Percentiles rank a stretch among this genome's conserved stretches.
Evolutionary conservation across 1,140 invertebrate genomes (phyloP).

Genomic region (Liolophura sinensis): DNA sequence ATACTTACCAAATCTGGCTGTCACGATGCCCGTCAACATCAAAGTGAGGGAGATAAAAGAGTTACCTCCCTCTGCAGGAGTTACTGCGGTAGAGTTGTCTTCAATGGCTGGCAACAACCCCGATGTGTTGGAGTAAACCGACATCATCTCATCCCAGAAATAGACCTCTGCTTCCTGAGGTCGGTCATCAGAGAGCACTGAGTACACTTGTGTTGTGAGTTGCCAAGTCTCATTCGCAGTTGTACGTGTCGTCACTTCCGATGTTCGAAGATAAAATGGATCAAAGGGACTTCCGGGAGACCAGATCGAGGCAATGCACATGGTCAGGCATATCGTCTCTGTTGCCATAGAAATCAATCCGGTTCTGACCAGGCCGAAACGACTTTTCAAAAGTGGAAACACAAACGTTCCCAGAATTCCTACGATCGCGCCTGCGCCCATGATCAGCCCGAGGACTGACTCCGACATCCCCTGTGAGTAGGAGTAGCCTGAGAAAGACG

Average conservation of each 20-base stretch:
- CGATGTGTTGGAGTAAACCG: too few species aligned
- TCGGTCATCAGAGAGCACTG: too few species aligned
- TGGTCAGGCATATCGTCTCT: constrained; percentile 43
- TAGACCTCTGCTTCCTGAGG: too few species aligned
- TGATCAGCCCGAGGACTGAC: constrained; percentile 48
- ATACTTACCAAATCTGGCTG: constrained; percentile 54
- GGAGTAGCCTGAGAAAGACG: constrained; percentile 43
- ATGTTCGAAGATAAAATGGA: constrained; percentile 16
- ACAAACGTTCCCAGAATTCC: constrained; percentile 57
- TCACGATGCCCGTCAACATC: constrained; percentile 55
- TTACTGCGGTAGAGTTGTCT: too few species aligned
- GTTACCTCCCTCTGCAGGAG: too few species aligned
- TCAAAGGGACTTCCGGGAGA: constrained; percentile 61
- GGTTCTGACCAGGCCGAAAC: constrained; percentile 46
- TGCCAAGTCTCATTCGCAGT: too few species aligned
- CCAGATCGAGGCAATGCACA: constrained; percentile 62
- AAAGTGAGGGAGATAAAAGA: constrained; percentile 43
- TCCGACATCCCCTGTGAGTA: constrained; percentile 56
- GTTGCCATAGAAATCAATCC: constrained; percentile 46
- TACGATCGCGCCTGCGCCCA: constrained; percentile 50
- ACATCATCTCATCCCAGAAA: too few species aligned
- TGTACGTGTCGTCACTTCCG: neutral
- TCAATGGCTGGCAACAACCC: too few species aligned
- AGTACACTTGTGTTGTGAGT: too few species aligned
- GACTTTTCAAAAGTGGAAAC: constrained; percentile 49